Percentiles rank a stretch among this genome's conserved stretches.
Evolutionary conservation across 2,797 vertebrate species (phyloP).

Genomic region (Microchirus variegatus): DNA sequence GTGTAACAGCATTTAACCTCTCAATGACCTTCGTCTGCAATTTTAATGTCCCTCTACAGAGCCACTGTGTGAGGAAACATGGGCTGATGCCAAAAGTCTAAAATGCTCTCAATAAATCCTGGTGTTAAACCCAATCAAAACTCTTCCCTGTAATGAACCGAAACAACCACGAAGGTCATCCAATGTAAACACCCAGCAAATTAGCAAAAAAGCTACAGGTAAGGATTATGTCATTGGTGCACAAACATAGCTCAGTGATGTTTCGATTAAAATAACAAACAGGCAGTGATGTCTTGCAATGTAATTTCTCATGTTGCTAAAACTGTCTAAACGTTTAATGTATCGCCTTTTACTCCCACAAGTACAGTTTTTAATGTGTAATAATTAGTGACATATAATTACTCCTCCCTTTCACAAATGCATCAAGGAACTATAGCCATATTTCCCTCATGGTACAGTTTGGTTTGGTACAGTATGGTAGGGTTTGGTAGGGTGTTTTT

Average conservation of each 20-base stretch:
- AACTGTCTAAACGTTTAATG: too few relatives aligned
- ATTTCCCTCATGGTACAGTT: too few relatives aligned
- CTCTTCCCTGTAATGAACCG: conserved; percentile 26
- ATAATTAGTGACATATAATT: too few relatives aligned
- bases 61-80: background rate
- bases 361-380: too few relatives aligned
- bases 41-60: background rate
- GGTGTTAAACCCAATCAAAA: conserved; percentile 31
- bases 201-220: conserved; percentile 24
- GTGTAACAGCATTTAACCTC: background rate
- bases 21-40: conserved; percentile 2
- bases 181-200: conserved; percentile 13
- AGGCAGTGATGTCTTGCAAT: background rate
- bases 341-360: too few relatives aligned
- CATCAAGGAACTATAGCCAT: too few relatives aligned
- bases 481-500: too few relatives aligned
- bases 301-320: too few relatives aligned
- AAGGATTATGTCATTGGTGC: conserved; percentile 13
- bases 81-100: conserved; percentile 10
- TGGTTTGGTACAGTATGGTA: too few relatives aligned
- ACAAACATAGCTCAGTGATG: background rate
- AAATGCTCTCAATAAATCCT: conserved; percentile 18
- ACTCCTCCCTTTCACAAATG: too few relatives aligned
- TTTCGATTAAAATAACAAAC: conserved; percentile 15
- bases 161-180: conserved; percentile 27